Conservation (phyloP, 2,888 invertebrate species). For the Axea sp. region DNA sequence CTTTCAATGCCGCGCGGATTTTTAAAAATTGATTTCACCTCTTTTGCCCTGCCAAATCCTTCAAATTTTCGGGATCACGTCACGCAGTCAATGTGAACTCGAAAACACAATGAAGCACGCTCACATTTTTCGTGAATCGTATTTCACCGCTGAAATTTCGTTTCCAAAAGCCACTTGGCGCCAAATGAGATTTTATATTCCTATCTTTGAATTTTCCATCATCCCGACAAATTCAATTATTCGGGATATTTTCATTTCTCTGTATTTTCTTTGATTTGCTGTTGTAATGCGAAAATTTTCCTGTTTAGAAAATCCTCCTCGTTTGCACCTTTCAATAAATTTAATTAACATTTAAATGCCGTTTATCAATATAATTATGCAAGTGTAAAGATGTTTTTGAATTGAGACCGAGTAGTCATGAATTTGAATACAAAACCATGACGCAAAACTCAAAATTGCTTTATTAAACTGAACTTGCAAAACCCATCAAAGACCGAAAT, state of each 20-base stretch:
- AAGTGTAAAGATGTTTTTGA: too few species aligned
- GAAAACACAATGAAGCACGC: conserved; percentile 44
- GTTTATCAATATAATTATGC: too few species aligned
- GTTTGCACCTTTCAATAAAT: too few species aligned
- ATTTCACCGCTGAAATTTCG: conserved; percentile 26
- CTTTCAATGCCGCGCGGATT: conserved; percentile 44
- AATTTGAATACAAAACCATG: too few species aligned
- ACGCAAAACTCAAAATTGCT: too few species aligned
- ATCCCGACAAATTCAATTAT: conserved; percentile 17
- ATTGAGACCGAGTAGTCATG: too few species aligned
- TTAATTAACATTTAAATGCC: too few species aligned
- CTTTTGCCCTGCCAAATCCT: conserved; percentile 16
- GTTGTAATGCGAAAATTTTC: too few species aligned
- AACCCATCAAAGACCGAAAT: too few species aligned
- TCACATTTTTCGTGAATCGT: conserved; percentile 33
- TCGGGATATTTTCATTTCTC: not conserved
- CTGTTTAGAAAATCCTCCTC: too few species aligned
- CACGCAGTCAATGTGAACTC: conserved; percentile 50
- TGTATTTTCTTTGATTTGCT: not conserved
- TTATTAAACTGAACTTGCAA: too few species aligned
- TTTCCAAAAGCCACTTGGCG: conserved; percentile 25
- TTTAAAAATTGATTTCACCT: conserved; percentile 43
- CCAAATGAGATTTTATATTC: conserved; percentile 38
- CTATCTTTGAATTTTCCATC: conserved; percentile 2
- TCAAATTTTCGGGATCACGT: conserved; percentile 57